Evolutionary conservation across 2,113 vertebrate species (phyloP), one percentile per base, ranked within the genome.

Genomic region (Aythya baeri): DNA sequence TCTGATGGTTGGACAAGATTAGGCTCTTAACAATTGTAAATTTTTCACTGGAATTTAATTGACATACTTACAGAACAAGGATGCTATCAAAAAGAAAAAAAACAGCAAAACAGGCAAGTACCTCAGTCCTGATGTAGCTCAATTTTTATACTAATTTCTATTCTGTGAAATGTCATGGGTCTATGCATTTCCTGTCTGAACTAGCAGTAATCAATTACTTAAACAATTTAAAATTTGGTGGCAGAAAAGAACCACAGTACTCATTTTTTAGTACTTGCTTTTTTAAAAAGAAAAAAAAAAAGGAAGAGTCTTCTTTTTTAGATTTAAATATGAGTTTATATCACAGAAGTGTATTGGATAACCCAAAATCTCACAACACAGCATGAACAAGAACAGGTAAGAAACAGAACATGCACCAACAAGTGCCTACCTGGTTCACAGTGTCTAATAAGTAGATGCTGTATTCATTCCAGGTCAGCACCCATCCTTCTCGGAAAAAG

Each of bases 391-490:
- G 75, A 82, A 6, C 11, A 55, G 31, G 12, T 23, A 86, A 50
- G 13, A 72, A 38, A 77, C 8, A 62, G 44, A 74, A 71, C 2
- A 46, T 1, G 5, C 2, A 58, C 1, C 13, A 16, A 25, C 1
- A 7, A 73, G 17, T 36, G 57, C 72, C 55, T 89, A 99, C 99
- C 99, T 99, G 99, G 92, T 98, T 99, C 59, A 98, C 18, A 34
- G 97, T 99, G 96, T 99, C 99, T 7, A 99, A 88, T 36, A 99
- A 97, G 86, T 99, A 99, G 91, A 99, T 96, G 74, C 99, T 99
- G 91, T 99, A 99, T 83, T 99, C 99, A 1, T 99, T 99, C 99
- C 99, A 99, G 95, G 98, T 99, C 88, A 99, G 94, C 78, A 99
- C 98, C 99, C 99, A 99, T 83, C 99, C 99, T 25, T 99, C 99